Percentiles rank a stretch among this genome's conserved stretches.
Conservation (phyloP, 1,140 invertebrate species). For the Lepidotrigona ventralis region DNA sequence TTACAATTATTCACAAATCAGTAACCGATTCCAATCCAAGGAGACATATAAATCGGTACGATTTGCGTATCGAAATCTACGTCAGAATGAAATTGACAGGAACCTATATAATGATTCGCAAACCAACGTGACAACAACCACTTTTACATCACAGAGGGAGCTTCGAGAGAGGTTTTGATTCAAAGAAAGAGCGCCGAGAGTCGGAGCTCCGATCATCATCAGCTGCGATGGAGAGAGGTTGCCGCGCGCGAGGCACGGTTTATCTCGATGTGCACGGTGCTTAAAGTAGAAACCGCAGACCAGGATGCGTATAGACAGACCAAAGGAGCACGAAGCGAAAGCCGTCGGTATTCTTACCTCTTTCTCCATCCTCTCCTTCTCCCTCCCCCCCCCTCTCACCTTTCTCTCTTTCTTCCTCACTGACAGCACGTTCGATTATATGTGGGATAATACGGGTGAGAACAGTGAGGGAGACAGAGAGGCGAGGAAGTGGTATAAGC, state of each 20-base stretch:
- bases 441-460: slow-evolving; percentile 74
- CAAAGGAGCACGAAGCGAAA: slow-evolving; percentile 55
- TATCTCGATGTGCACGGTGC: slow-evolving; percentile 50
- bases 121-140: background rate
- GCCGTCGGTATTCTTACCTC: slow-evolving; percentile 48
- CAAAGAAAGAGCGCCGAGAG: background rate
- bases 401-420: slow-evolving; percentile 17
- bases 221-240: slow-evolving; percentile 10
- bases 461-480: slow-evolving; percentile 66
- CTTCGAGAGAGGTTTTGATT: too few relatives aligned
- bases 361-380: slow-evolving; percentile 23
- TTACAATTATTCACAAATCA: too few relatives aligned
- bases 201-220: background rate
- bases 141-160: too few relatives aligned
- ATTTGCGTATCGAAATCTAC: too few relatives aligned
- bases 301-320: slow-evolving; percentile 58
- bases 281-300: slow-evolving; percentile 62
- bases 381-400: background rate
- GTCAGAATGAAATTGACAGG: background rate
- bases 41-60: too few relatives aligned
- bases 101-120: background rate
- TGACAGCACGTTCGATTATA: slow-evolving; percentile 69
- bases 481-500: slow-evolving; percentile 13
- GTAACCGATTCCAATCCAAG: too few relatives aligned
- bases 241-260: slow-evolving; percentile 2